phyloP scores from a whole-genome alignment of 2,113 vertebrate genomes.

The Meriones unguiculatus region DNA sequence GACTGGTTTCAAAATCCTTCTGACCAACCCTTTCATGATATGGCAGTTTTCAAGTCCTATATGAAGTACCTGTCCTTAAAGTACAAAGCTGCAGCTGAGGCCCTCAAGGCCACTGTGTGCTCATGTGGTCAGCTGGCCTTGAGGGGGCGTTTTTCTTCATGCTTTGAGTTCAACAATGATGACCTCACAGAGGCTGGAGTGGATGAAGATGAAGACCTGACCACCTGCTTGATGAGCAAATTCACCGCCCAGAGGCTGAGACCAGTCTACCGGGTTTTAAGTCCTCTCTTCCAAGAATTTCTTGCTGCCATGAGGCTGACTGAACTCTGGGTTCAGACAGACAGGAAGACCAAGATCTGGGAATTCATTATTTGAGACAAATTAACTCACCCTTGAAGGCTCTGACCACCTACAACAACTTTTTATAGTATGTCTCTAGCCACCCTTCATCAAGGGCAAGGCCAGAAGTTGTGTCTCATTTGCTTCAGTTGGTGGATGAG shows the following conservation, averaged over 20 bases:
- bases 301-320: slow-evolving; percentile 75
- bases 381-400: slow-evolving; percentile 74
- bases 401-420: background rate
- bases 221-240: slow-evolving; percentile 80
- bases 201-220: slow-evolving; percentile 58
- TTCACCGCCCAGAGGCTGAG: slow-evolving; percentile 82
- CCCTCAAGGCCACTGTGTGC: slow-evolving; percentile 34
- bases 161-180: slow-evolving; percentile 75
- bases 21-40: background rate
- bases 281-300: slow-evolving; percentile 80
- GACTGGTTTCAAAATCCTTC: slow-evolving; percentile 15
- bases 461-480: slow-evolving; percentile 71
- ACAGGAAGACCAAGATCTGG: slow-evolving; percentile 64
- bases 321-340: slow-evolving; percentile 76
- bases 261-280: slow-evolving; percentile 77
- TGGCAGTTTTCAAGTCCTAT: slow-evolving; percentile 59
- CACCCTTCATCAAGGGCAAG: slow-evolving; percentile 68
- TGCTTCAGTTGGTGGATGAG: slow-evolving; percentile 71
- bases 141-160: slow-evolving; percentile 66
- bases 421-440: slow-evolving; percentile 67
- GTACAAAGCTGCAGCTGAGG: slow-evolving; percentile 28
- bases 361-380: slow-evolving; percentile 76
- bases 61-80: slow-evolving; percentile 45
- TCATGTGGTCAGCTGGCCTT: slow-evolving; percentile 80
- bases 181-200: slow-evolving; percentile 72